Evolutionary conservation across 1,140 invertebrate species (phyloP), one percentile per base, ranked within the genome.

Genomic region (Papilio xuthus): DNA sequence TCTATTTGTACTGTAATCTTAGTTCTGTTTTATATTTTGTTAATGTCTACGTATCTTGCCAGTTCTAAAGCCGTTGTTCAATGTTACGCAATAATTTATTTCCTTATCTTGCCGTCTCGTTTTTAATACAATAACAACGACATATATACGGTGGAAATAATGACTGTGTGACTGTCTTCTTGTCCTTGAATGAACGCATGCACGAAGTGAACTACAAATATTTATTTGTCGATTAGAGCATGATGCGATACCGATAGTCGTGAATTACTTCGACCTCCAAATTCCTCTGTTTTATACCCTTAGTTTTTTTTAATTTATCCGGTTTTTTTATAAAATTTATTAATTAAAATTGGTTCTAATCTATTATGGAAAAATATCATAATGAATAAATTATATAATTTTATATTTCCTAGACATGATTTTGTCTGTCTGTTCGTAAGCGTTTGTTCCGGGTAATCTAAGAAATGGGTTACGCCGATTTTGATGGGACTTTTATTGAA

Each of bases 221-320:
- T 67, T 67, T 67, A 67, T 67, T 67, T 67, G 26, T 28, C 60
- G 60, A 67, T 67, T 67, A 67, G 60, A 67, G 60, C 32, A 67
- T 67, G 60, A 26, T 4, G 26, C 60, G 60, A 15, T 32, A 28
- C 13, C 1, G 2, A 56, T 4, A 12, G 3, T 4, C 26, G 23
- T 67, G 26, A 6, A 28, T 28, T 67, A 32, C 60, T 67, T 32
- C 26, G 10, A 67, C 23, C 56, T 26, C 12, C 56, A 60, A 60
- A 13, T 60, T 53, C 7, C 9, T 53, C n/a, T 53, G 50, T 53
- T 53, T 53, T 53, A 20, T n/a, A 1, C 4, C 18, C 2, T 37
- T 37, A 37, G 32, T 37, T 37, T 37, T 37, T 37, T 37, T 37
- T 6, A 37, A 3, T 4, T 1, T 37, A 1, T 37, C 7, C 7